A percentile compares a stretch with the other conserved stretches of the same genome.
Conservation (phyloP, 2,888 invertebrate genomes). For the Gymnocheta viridis region DNA sequence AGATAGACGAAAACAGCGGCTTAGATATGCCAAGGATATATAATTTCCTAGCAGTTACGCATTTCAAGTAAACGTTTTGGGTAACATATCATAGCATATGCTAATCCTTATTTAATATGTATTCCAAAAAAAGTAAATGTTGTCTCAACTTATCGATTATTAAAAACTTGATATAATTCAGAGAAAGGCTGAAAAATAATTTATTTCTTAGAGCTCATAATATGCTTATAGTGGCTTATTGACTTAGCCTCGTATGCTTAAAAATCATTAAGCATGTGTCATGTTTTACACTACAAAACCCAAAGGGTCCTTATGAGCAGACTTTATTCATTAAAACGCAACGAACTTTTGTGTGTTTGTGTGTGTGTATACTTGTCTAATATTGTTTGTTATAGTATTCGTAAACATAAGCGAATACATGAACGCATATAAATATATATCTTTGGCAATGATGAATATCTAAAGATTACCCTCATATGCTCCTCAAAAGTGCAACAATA, state of each 20-base stretch:
- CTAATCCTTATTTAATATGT: too few relatives aligned
- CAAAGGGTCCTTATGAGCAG: constrained; percentile 49
- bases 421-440: neutral
- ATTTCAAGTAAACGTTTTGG: too few relatives aligned
- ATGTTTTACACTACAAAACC: constrained; percentile 38
- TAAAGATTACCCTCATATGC: constrained; percentile 38
- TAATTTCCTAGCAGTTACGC: too few relatives aligned
- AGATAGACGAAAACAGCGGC: too few relatives aligned
- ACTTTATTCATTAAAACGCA: constrained; percentile 46
- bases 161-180: too few relatives aligned
- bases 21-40: too few relatives aligned
- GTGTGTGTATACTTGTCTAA: neutral
- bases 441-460: constrained; percentile 36
- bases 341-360: neutral
- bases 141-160: too few relatives aligned
- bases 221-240: neutral
- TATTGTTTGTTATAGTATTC: neutral
- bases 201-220: too few relatives aligned
- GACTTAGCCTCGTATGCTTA: neutral
- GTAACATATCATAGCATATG: too few relatives aligned
- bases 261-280: constrained; percentile 46
- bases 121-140: too few relatives aligned
- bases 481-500: constrained; percentile 19
- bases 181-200: too few relatives aligned
- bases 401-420: neutral